A percentile compares a stretch with the other conserved stretches of the same genome.
Conservation (phyloP, 2,113 vertebrate genomes). For the Stegastes partitus region DNA sequence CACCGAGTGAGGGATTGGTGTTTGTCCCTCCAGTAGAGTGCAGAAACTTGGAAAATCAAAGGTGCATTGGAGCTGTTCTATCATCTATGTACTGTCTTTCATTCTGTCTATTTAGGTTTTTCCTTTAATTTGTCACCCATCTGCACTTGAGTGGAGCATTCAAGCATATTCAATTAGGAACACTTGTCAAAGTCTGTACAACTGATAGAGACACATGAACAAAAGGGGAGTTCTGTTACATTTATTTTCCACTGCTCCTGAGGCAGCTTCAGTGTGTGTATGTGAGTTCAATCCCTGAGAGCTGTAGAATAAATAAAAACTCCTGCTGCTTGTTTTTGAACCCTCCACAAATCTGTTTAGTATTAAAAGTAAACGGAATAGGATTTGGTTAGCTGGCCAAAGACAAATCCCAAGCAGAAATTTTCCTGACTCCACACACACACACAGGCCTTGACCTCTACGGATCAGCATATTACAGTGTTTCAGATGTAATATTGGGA, state of each 20-base stretch:
- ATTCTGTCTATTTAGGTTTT: no score
- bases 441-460: constrained; percentile 9
- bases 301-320: constrained; percentile 43
- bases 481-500: neutral
- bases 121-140: no score
- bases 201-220: neutral
- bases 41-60: no score
- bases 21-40: no score
- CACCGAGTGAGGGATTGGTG: no score
- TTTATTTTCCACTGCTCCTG: neutral
- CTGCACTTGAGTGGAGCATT: neutral
- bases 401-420: constrained; percentile 35
- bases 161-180: neutral
- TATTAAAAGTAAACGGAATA: constrained; percentile 75
- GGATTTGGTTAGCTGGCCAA: constrained; percentile 36
- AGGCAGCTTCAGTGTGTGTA: constrained; percentile 11
- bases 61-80: no score
- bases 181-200: neutral
- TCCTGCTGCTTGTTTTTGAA: constrained; percentile 50
- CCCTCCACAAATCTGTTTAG: constrained; percentile 58
- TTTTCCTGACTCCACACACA: constrained; percentile 26
- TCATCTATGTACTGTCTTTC: no score
- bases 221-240: neutral
- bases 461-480: constrained; percentile 8
- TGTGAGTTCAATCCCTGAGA: constrained; percentile 10